These are phyloP conservation scores for Leucophora obtusa DNA, from an alignment of 2,888 invertebrate genomes.

Conservation along the genomic window DNA sequence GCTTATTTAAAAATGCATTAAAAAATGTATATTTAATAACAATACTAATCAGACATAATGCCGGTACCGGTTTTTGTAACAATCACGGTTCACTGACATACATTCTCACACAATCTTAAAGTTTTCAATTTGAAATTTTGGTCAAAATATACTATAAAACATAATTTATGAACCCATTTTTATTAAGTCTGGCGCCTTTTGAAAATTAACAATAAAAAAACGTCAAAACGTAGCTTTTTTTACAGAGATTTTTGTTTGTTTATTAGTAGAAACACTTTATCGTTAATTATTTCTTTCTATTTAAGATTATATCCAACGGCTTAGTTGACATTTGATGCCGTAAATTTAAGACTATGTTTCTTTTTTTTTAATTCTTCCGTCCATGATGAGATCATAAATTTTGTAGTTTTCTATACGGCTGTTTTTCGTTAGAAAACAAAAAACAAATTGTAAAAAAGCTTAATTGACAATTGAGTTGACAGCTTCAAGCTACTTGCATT, in stretches of 20 bases:
- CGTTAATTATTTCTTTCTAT: not conserved
- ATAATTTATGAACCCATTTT: constrained; percentile 43
- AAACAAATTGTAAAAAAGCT: constrained; percentile 36
- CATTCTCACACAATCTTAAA: constrained; percentile 9
- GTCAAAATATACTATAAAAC: constrained; percentile 40
- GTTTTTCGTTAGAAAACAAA: constrained; percentile 21
- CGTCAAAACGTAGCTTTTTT: not conserved
- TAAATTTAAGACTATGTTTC: constrained; percentile 19
- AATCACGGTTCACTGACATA: constrained; percentile 60
- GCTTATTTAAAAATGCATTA: constrained; percentile 58
- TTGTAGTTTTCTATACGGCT: constrained; percentile 23
- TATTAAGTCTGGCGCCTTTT: constrained; percentile 61
- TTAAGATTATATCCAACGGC: constrained; percentile 40
- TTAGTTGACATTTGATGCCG: constrained; percentile 52
- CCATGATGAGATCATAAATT: constrained; percentile 58
- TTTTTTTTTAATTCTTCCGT: constrained; percentile 15
- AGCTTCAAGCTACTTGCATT: constrained; percentile 60
- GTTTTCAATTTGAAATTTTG: constrained; percentile 37
- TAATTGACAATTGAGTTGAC: constrained; percentile 64
- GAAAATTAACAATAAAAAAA: constrained; percentile 19
- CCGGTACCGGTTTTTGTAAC: constrained; percentile 48
- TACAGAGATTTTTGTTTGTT: constrained; percentile 6
- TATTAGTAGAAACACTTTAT: constrained; percentile 33
- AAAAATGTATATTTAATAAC: constrained; percentile 31
- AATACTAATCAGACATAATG: constrained; percentile 32